Conservation (phyloP, 2,113 vertebrate species). For the Accipiter virgatus region DNA sequence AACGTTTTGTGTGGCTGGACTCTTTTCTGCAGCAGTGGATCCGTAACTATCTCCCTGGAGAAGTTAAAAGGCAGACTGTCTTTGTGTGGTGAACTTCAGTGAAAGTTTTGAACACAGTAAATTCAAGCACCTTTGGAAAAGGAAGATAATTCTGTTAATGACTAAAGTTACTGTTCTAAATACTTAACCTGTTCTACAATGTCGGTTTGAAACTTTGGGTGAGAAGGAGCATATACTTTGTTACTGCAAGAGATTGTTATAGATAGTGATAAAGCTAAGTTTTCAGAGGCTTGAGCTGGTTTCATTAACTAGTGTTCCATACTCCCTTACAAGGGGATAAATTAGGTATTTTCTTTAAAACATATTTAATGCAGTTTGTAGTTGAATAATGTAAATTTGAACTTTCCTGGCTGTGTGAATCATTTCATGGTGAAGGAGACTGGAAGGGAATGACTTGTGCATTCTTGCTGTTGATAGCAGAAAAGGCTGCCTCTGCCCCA, state of each 20-base stretch:
- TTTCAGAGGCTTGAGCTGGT: neutral
- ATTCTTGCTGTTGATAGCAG: neutral
- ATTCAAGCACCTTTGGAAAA: neutral
- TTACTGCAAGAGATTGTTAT: neutral
- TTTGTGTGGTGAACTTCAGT: neutral
- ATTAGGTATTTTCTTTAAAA: neutral
- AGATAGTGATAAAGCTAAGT: neutral
- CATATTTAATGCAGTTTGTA: neutral
- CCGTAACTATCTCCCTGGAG: neutral
- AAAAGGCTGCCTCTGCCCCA: neutral
- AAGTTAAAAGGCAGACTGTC: neutral
- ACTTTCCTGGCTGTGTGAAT: neutral
- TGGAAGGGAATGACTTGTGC: neutral
- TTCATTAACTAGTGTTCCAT: neutral
- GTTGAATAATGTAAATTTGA: neutral
- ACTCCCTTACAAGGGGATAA: neutral
- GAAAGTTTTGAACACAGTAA: neutral
- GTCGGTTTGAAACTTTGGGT: neutral
- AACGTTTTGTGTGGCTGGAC: neutral
- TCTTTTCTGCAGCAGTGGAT: neutral
- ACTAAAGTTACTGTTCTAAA: neutral
- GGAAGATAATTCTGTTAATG: neutral
- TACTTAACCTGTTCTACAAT: neutral
- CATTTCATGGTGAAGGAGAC: neutral
- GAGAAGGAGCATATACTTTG: neutral